These are phyloP conservation scores for Nymphalis io DNA, from an alignment of 1,140 invertebrate species.

Conservation along the genomic window DNA sequence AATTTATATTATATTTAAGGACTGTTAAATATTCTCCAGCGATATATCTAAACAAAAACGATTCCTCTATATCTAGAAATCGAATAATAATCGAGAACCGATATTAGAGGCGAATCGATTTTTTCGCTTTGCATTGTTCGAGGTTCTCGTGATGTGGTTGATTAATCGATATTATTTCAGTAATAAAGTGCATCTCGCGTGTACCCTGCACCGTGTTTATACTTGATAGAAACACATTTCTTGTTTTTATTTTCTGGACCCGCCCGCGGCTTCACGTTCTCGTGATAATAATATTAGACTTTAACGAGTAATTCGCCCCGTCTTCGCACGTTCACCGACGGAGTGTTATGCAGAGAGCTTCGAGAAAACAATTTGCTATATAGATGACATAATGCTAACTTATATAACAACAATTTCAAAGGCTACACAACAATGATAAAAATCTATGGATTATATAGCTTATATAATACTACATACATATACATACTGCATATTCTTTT, in stretches of 20 bases:
- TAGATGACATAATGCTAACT: no score
- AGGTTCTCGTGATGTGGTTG: constrained; percentile 50
- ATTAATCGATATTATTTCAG: constrained; percentile 62
- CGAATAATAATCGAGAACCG: constrained; percentile 46
- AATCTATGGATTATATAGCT: no score
- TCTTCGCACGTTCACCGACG: no score
- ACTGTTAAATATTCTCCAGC: no score
- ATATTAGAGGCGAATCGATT: constrained; percentile 40
- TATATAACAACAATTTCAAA: no score
- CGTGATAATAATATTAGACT: constrained; percentile 9
- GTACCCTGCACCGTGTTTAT: constrained; percentile 24
- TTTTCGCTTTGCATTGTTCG: constrained; percentile 51
- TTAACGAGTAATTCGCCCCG: neutral
- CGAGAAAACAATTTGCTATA: no score
- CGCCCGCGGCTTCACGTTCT: neutral
- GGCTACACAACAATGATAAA: no score
- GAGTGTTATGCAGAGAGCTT: no score
- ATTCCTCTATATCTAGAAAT: neutral
- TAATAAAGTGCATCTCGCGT: constrained; percentile 45
- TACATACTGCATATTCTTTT: no score
- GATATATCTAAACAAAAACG: no score
- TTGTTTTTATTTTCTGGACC: constrained; percentile 11
- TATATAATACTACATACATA: no score
- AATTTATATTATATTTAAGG: no score
- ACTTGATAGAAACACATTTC: constrained; percentile 32